These are phyloP conservation scores for Botia kubotai DNA, from an alignment of 2,797 vertebrate genomes.

Conservation along the genomic window DNA sequence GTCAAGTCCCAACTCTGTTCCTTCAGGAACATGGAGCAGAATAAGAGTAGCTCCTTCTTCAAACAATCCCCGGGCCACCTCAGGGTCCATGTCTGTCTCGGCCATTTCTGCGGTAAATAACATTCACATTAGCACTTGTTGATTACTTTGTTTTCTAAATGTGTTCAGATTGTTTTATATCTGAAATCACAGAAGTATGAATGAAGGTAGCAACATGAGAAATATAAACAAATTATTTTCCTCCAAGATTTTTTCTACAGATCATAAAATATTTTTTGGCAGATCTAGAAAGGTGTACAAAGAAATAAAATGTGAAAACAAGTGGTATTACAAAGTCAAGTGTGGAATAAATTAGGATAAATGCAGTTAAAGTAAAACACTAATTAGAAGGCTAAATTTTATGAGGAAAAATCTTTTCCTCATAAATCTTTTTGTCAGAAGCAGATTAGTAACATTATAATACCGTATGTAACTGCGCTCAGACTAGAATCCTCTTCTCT, in stretches of 20 bases:
- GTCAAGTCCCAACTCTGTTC: slow-evolving; percentile 93
- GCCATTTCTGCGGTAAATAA: slow-evolving; percentile 67
- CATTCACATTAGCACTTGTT: background rate
- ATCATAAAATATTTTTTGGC: too few relatives aligned
- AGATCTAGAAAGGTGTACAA: too few relatives aligned
- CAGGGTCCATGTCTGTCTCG: slow-evolving; percentile 82
- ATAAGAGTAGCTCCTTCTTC: slow-evolving; percentile 91
- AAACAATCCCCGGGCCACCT: slow-evolving; percentile 85
- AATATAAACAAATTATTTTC: background rate
- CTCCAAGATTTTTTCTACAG: too few relatives aligned
- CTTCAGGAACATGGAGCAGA: slow-evolving; percentile 87
- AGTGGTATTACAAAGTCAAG: too few relatives aligned
- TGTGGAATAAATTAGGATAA: too few relatives aligned
- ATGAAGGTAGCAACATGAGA: background rate
- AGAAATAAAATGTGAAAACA: too few relatives aligned
- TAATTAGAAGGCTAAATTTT: too few relatives aligned
- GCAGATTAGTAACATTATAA: too few relatives aligned
- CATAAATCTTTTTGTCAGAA: too few relatives aligned
- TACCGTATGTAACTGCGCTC: background rate
- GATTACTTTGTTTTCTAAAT: too few relatives aligned
- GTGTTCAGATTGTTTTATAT: background rate
- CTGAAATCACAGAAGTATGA: background rate
- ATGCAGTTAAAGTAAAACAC: too few relatives aligned
- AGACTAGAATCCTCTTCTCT: background rate
- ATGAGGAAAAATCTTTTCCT: too few relatives aligned